Conservation (phyloP, 2,113 vertebrate species). For the Pandion haliaetus region DNA sequence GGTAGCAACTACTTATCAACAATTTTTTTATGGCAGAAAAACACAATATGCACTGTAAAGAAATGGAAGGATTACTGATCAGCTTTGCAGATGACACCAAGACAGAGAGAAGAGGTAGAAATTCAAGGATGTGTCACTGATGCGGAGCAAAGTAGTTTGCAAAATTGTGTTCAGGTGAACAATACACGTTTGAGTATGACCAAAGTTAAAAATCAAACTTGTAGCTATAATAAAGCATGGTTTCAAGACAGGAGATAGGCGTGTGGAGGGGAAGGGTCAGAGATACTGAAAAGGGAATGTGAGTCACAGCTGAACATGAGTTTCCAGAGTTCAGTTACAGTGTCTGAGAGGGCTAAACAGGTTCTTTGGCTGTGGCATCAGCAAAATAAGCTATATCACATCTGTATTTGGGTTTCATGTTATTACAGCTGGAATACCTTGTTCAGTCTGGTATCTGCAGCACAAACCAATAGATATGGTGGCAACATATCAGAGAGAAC, state of each 20-base stretch:
- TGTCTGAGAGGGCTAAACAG: not conserved
- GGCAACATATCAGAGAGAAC: not conserved
- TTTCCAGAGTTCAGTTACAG: not conserved
- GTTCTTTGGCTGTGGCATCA: not conserved
- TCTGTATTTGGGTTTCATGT: not conserved
- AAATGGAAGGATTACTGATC: not conserved
- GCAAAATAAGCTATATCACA: not conserved
- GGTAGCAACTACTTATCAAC: not conserved
- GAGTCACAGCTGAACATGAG: not conserved
- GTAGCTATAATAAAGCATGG: not conserved
- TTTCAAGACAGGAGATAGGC: not conserved
- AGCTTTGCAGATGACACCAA: not conserved
- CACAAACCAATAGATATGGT: not conserved
- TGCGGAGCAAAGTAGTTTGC: not conserved
- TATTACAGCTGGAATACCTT: not conserved
- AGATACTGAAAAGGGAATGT: not conserved
- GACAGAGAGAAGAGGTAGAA: not conserved
- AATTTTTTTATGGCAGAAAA: not conserved
- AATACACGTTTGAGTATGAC: accelerated
- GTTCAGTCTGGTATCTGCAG: not conserved
- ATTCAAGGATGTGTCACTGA: not conserved
- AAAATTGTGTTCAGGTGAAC: not conserved
- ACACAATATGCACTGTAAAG: not conserved
- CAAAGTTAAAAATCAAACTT: not conserved
- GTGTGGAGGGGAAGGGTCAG: not conserved